Conservation (phyloP, 2,113 vertebrate species). For the Cyanoderma ruficeps region DNA sequence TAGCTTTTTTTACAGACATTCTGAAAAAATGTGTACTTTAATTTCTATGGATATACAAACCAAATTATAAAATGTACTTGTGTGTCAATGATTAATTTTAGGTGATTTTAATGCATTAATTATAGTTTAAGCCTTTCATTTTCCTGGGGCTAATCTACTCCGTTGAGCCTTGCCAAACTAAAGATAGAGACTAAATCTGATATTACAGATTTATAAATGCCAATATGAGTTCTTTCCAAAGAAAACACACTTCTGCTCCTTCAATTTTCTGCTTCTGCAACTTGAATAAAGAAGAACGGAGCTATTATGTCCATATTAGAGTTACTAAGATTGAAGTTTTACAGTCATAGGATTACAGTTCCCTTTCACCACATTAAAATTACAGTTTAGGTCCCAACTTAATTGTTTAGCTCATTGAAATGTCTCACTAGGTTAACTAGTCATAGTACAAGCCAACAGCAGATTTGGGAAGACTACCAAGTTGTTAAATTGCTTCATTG, state of each 20-base stretch:
- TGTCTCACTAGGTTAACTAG: neutral
- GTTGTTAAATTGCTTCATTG: neutral
- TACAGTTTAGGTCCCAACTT: neutral
- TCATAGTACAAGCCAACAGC: neutral
- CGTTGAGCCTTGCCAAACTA: constrained; percentile 9
- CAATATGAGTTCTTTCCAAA: constrained; percentile 28
- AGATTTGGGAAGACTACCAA: neutral
- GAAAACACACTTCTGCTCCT: constrained; percentile 19
- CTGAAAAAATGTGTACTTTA: neutral
- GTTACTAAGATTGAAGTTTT: neutral
- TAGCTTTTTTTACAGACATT: neutral
- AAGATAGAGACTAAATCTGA: constrained; percentile 52
- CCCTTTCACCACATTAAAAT: neutral
- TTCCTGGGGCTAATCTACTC: constrained; percentile 28
- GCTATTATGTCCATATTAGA: neutral
- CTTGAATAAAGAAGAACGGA: constrained; percentile 8
- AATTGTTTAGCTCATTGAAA: neutral
- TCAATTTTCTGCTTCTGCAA: constrained; percentile 24
- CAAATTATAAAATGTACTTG: neutral
- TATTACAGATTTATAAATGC: constrained; percentile 43
- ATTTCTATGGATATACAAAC: constrained; percentile 11
- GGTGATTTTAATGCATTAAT: constrained; percentile 40
- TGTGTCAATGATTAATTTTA: neutral
- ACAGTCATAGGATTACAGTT: neutral
- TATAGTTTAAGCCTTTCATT: constrained; percentile 44